phyloP scores from a whole-genome alignment of 2,797 vertebrate species.

The Limosa lapponica region DNA sequence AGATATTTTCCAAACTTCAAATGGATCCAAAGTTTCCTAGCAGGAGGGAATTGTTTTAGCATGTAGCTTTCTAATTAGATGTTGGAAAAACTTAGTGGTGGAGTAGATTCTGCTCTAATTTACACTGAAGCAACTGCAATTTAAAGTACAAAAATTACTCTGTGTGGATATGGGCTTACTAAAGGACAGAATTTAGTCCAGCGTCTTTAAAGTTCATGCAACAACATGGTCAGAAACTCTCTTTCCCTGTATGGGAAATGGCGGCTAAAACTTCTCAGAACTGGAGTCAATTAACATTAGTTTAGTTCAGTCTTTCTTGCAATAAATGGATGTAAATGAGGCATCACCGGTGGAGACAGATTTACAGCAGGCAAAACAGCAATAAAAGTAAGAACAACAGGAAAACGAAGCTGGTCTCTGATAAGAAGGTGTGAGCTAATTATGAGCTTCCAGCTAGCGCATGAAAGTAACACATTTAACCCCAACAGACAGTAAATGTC shows the following conservation, averaged over 20 bases:
- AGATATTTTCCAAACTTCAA: conserved; percentile 41
- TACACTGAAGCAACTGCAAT: not conserved
- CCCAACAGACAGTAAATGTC: conserved; percentile 23
- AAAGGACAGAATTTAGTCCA: not conserved
- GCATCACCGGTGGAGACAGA: conserved; percentile 46
- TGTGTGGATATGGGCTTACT: not conserved
- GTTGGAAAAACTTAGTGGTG: conserved; percentile 27
- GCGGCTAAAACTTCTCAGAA: not conserved
- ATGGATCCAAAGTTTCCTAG: conserved; percentile 32
- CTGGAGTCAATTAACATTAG: conserved; percentile 49
- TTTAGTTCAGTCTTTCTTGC: conserved; percentile 42
- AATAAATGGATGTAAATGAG: conserved; percentile 62
- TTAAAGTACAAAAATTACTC: not conserved
- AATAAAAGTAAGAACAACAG: conserved; percentile 64
- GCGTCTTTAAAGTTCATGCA: not conserved
- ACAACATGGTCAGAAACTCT: not conserved
- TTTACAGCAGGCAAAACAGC: conserved; percentile 53
- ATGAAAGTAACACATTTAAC: conserved; percentile 47
- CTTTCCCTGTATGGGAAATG: not conserved
- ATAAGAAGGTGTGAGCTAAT: conserved; percentile 68
- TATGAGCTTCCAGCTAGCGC: conserved; percentile 19
- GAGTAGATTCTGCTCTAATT: not conserved
- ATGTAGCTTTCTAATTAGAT: conserved; percentile 51
- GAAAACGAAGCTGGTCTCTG: conserved; percentile 42
- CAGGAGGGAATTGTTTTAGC: conserved; percentile 40